phyloP scores from a whole-genome alignment of 2,797 vertebrate species.

The Rallus crepitans region DNA sequence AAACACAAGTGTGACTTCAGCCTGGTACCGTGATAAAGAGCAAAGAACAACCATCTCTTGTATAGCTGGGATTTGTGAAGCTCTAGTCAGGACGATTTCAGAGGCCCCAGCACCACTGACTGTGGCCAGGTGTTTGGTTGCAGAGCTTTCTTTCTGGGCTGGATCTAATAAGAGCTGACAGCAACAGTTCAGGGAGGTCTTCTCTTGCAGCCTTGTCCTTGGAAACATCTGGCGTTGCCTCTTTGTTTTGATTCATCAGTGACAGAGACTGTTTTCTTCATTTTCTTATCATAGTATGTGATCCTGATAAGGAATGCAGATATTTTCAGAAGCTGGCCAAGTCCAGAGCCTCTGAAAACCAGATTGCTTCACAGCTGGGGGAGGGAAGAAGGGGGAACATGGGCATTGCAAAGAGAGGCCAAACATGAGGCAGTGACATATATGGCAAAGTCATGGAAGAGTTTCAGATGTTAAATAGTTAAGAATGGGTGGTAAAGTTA shows the following conservation, averaged over 20 bases:
- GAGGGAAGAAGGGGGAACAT: no score
- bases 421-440: background rate
- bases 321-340: background rate
- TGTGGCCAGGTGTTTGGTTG: background rate
- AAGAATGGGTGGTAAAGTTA: background rate
- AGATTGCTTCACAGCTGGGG: background rate
- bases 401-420: background rate
- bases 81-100: background rate
- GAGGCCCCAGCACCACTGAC: background rate
- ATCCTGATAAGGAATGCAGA: background rate
- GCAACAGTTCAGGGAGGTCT: background rate
- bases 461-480: background rate
- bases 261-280: background rate
- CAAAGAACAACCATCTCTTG: background rate
- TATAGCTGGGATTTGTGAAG: background rate
- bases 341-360: background rate
- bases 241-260: background rate
- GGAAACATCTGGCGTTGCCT: background rate
- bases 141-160: background rate
- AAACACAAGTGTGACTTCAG: background rate
- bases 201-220: background rate
- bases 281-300: background rate
- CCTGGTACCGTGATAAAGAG: accelerated
- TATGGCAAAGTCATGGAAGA: background rate
- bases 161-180: background rate